These are phyloP conservation scores for Sebastes aleutianus DNA, from an alignment of 2,797 vertebrate genomes.

Conservation along the genomic window DNA sequence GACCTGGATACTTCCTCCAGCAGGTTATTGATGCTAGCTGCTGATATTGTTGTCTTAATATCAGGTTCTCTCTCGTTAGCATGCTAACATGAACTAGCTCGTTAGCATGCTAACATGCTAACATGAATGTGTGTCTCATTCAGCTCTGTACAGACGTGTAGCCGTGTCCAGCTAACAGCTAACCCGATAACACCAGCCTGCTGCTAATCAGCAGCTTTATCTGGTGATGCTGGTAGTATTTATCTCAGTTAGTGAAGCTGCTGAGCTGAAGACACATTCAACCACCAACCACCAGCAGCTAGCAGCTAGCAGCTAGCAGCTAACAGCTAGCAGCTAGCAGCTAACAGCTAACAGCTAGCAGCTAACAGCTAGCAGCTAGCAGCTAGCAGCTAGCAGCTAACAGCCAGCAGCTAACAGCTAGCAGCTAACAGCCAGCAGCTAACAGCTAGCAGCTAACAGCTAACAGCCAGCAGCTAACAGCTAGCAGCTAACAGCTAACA, in stretches of 20 bases:
- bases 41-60: no score
- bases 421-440: no score
- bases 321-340: fast-evolving
- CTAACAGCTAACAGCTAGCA: no score
- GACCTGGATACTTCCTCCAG: neutral
- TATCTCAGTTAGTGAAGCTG: neutral
- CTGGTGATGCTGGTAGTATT: neutral
- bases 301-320: neutral
- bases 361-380: fast-evolving
- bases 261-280: slow-evolving; percentile 11
- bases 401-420: no score
- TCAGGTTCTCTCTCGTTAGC: slow-evolving; percentile 5
- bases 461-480: no score
- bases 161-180: slow-evolving; percentile 53
- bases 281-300: neutral
- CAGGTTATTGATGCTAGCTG: neutral
- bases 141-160: slow-evolving; percentile 63
- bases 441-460: no score
- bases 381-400: fast-evolving
- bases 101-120: no score
- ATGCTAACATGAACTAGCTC: slow-evolving; percentile 20
- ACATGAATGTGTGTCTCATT: slow-evolving; percentile 18
- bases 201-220: neutral
- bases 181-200: neutral
- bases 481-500: fast-evolving